A percentile compares a stretch with the other conserved stretches of the same genome.
These are phyloP conservation scores for Hesperia comma DNA, from an alignment of 2,888 invertebrate genomes.

Conservation along the genomic window DNA sequence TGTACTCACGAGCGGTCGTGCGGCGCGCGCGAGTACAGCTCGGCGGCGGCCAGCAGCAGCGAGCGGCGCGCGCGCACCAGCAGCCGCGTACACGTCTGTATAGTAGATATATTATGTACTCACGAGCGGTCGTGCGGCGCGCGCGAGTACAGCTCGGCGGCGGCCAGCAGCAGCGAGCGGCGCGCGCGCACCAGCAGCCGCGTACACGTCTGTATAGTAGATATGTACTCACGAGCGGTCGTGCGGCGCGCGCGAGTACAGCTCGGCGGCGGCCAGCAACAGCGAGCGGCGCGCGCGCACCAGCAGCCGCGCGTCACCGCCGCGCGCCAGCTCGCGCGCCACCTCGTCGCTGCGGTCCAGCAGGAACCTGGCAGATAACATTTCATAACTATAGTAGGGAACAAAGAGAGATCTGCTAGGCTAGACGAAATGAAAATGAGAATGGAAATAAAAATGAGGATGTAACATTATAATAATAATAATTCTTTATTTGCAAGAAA, in stretches of 20 bases:
- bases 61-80: conserved; percentile 75
- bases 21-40: conserved; percentile 71
- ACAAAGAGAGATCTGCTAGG: too few relatives aligned
- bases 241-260: conserved; percentile 70
- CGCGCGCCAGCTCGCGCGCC: conserved; percentile 67
- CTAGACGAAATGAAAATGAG: too few relatives aligned
- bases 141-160: conserved; percentile 74
- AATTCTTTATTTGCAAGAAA: too few relatives aligned
- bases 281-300: conserved; percentile 75
- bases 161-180: conserved; percentile 74
- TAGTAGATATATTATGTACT: too few relatives aligned
- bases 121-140: conserved; percentile 59
- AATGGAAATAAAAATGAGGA: too few relatives aligned
- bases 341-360: conserved; percentile 78
- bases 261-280: conserved; percentile 74
- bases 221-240: conserved; percentile 51
- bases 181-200: too few relatives aligned
- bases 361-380: conserved; percentile 62
- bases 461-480: too few relatives aligned
- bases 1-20: conserved; percentile 53
- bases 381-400: too few relatives aligned
- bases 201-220: too few relatives aligned
- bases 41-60: conserved; percentile 74
- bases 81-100: too few relatives aligned
- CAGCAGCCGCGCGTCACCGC: conserved; percentile 73